Percentiles rank a stretch among this genome's conserved stretches.
Conservation (phyloP, 2,113 vertebrate genomes). For the Gavialis gangeticus region DNA sequence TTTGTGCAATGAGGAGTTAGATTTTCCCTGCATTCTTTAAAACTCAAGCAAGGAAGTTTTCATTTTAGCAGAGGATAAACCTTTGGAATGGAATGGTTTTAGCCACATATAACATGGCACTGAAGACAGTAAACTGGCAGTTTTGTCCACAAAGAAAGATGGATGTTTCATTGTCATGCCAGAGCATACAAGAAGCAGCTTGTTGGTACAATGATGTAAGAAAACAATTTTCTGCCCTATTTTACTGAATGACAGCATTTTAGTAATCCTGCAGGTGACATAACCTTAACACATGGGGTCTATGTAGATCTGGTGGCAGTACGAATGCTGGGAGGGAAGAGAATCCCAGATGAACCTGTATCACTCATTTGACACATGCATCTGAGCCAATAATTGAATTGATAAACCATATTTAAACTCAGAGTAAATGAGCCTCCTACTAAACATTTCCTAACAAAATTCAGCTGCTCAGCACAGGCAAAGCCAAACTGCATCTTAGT, state of each 20-base stretch:
- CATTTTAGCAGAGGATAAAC: conserved; percentile 21
- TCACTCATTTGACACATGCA: background rate
- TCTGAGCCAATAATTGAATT: background rate
- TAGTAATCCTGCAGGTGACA: conserved; percentile 65
- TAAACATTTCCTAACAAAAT: background rate
- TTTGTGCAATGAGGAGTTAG: conserved; percentile 43
- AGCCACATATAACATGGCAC: conserved; percentile 8
- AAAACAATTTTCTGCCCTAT: conserved; percentile 76
- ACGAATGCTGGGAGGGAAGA: conserved; percentile 30
- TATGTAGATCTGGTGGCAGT: conserved; percentile 26
- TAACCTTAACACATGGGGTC: conserved; percentile 62
- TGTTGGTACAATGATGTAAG: conserved; percentile 73
- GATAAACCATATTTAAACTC: background rate
- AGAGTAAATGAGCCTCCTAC: background rate
- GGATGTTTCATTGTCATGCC: conserved; percentile 72
- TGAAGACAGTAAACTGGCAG: conserved; percentile 28
- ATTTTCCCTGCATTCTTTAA: conserved; percentile 60
- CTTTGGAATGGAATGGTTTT: conserved; percentile 32
- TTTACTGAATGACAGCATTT: conserved; percentile 75
- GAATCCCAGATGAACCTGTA: background rate
- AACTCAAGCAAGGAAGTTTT: conserved; percentile 30
- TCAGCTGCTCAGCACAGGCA: background rate
- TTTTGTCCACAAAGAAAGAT: conserved; percentile 59
- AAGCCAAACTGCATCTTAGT: background rate
- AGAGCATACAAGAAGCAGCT: conserved; percentile 39